A percentile compares a stretch with the other conserved stretches of the same genome.
phyloP scores from a whole-genome alignment of 1,140 invertebrate genomes.

The Macrobrachium rosenbergii region DNA sequence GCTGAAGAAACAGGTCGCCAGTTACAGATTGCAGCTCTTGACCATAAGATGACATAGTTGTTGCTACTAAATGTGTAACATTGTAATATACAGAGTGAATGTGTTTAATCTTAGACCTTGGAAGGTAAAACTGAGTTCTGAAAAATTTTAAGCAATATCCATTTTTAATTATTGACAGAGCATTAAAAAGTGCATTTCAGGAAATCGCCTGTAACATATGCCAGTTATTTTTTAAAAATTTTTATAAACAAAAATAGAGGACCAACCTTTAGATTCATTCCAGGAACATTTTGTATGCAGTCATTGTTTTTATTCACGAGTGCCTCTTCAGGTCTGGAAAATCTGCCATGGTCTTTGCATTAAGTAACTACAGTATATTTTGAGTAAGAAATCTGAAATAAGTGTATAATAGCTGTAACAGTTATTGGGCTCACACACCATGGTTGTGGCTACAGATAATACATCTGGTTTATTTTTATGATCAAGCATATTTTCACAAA shows the following conservation, averaged over 20 bases:
- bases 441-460: background rate
- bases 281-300: background rate
- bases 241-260: background rate
- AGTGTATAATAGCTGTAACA: background rate
- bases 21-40: constrained; percentile 33
- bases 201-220: background rate
- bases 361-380: too few relatives aligned
- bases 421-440: constrained; percentile 6
- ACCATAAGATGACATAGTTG: constrained; percentile 28
- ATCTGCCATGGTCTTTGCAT: constrained; percentile 16
- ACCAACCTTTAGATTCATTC: too few relatives aligned
- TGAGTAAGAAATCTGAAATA: background rate
- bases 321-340: constrained; percentile 20
- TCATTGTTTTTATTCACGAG: background rate
- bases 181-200: too few relatives aligned
- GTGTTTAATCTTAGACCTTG: too few relatives aligned
- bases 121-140: too few relatives aligned
- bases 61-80: background rate
- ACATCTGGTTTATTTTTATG: background rate
- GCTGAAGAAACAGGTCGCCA: constrained; percentile 41
- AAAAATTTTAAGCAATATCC: too few relatives aligned
- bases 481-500: background rate
- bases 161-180: too few relatives aligned
- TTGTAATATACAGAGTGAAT: background rate
- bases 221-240: background rate